Evolutionary conservation across 1,140 invertebrate genomes (phyloP).

Genomic region (Atta colombica): DNA sequence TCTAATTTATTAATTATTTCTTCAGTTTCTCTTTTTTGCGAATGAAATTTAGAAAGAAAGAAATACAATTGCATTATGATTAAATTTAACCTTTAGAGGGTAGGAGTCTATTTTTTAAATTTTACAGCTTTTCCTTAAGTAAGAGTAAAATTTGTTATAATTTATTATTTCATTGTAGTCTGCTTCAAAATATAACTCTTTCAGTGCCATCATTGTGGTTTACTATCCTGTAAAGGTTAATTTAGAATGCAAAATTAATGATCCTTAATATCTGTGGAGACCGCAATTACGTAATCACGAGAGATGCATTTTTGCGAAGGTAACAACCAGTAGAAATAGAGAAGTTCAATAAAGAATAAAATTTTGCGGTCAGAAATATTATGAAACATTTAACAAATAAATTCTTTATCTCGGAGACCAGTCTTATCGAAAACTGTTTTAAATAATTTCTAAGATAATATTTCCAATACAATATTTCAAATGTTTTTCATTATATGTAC

Average conservation of each 20-base stretch:
- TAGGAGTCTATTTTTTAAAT: too few species aligned
- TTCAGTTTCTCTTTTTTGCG: not conserved
- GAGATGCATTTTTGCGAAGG: conserved; percentile 26
- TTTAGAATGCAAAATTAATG: not conserved
- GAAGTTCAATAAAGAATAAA: not conserved
- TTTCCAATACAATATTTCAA: not conserved
- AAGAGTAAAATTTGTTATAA: not conserved
- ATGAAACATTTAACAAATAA: not conserved
- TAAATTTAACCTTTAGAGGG: not conserved
- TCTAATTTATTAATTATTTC: not conserved
- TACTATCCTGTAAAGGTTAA: too few species aligned
- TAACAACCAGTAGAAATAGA: conserved; percentile 50
- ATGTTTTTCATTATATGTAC: not conserved
- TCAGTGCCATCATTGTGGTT: too few species aligned
- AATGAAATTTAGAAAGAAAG: not conserved
- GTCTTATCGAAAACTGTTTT: not conserved
- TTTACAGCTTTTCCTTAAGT: too few species aligned
- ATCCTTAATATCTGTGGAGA: not conserved
- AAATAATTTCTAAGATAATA: not conserved
- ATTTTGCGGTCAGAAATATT: not conserved
- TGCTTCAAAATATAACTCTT: too few species aligned
- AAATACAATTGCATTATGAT: not conserved
- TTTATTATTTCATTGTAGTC: not conserved
- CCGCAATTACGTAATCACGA: conserved; percentile 1
- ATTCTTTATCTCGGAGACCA: not conserved